phyloP scores from a whole-genome alignment of 1,140 invertebrate genomes.

The Thaumetopoea pityocampa region DNA sequence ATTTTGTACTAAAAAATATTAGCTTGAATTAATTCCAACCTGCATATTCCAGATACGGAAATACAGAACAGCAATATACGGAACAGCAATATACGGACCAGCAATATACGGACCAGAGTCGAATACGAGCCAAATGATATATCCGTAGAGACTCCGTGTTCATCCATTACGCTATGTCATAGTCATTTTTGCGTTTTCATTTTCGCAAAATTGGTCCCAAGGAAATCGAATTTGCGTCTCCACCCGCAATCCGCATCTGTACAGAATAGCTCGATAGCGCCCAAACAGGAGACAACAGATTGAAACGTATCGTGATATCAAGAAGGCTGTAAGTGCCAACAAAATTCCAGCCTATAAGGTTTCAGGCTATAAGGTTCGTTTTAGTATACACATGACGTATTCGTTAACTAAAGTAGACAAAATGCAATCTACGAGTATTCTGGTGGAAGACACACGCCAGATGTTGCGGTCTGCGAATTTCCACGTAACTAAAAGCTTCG shows the following conservation, averaged over 20 bases:
- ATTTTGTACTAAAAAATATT: too few species aligned
- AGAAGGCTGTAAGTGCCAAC: constrained; percentile 39
- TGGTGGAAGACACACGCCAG: constrained; percentile 56
- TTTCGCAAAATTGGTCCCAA: constrained; percentile 36
- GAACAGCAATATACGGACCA: too few species aligned
- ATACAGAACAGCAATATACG: too few species aligned
- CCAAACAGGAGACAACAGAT: constrained; percentile 62
- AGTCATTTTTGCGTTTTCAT: constrained; percentile 51
- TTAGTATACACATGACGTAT: constrained; percentile 8
- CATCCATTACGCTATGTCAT: constrained; percentile 16
- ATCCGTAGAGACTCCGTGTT: background rate
- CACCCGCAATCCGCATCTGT: constrained; percentile 56
- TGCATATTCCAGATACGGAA: too few species aligned
- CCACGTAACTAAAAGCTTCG: constrained; percentile 59
- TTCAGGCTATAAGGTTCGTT: constrained; percentile 20
- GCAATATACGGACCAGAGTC: too few species aligned
- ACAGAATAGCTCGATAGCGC: constrained; percentile 54
- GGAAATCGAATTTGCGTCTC: constrained; percentile 56
- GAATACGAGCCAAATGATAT: too few species aligned
- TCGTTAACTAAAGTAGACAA: constrained; percentile 38
- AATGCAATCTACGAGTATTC: constrained; percentile 53
- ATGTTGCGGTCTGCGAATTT: constrained; percentile 69
- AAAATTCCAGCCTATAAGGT: constrained; percentile 19
- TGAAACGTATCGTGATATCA: constrained; percentile 37
- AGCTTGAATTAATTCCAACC: too few species aligned